phyloP scores from a whole-genome alignment of 2,888 invertebrate species.

The Catocala nupta region DNA sequence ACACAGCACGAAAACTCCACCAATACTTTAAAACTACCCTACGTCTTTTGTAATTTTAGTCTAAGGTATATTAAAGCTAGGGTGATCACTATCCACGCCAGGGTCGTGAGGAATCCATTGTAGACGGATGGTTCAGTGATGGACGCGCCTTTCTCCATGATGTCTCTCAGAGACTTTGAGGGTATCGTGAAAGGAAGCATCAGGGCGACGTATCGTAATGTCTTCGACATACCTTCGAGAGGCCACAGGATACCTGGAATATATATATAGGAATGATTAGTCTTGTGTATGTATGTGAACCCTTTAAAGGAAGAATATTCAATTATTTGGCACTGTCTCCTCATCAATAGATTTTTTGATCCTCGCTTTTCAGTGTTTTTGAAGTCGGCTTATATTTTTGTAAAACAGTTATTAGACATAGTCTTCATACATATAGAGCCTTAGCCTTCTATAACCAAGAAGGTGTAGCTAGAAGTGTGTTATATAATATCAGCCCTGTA shows the following conservation, averaged over 20 bases:
- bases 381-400: too few relatives aligned
- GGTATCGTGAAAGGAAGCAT: conserved; percentile 93
- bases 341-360: too few relatives aligned
- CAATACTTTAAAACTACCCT: conserved; percentile 30
- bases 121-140: conserved; percentile 90
- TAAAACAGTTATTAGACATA: too few relatives aligned
- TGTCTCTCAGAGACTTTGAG: conserved; percentile 91
- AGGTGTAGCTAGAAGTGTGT: too few relatives aligned
- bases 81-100: conserved; percentile 89
- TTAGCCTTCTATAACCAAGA: too few relatives aligned
- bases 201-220: conserved; percentile 88
- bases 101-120: conserved; percentile 90
- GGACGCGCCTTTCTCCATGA: conserved; percentile 92
- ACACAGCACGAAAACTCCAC: conserved; percentile 1
- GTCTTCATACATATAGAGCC: too few relatives aligned
- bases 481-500: too few relatives aligned
- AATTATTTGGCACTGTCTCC: too few relatives aligned
- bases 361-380: too few relatives aligned
- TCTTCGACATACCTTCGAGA: conserved; percentile 89
- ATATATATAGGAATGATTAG: not conserved
- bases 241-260: conserved; percentile 89
- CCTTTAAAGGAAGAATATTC: too few relatives aligned
- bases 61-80: conserved; percentile 85
- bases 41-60: conserved; percentile 73
- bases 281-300: too few relatives aligned